Conservation (phyloP, 2,888 invertebrate genomes). For the Gasteruption jaculator region DNA sequence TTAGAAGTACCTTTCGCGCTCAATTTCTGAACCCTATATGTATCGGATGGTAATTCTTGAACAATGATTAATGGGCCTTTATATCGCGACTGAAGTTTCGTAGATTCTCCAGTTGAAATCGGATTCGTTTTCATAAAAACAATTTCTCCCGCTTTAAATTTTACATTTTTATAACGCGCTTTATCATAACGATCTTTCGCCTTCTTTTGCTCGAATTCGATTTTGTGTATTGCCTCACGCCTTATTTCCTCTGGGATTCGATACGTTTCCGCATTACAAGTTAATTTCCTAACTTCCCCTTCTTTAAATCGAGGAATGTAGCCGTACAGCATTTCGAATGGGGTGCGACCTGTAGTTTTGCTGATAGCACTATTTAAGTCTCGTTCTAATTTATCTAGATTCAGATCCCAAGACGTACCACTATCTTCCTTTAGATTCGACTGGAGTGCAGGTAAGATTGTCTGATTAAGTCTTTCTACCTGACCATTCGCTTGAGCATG, state of each 20-base stretch:
- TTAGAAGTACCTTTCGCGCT: too few species aligned
- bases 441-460: slow-evolving; percentile 7
- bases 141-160: slow-evolving; percentile 14
- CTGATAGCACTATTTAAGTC: slow-evolving; percentile 19
- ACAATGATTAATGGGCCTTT: slow-evolving; percentile 17
- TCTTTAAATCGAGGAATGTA: slow-evolving; percentile 15
- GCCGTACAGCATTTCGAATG: slow-evolving; percentile 21
- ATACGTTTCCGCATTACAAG: slow-evolving; percentile 11
- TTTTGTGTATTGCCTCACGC: slow-evolving; percentile 7
- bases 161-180: slow-evolving; percentile 11
- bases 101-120: slow-evolving; percentile 15
- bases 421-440: not conserved
- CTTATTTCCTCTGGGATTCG: slow-evolving; percentile 9
- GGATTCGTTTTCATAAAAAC: slow-evolving; percentile 11
- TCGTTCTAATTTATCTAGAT: slow-evolving; percentile 11
- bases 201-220: slow-evolving; percentile 13
- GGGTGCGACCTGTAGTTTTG: slow-evolving; percentile 19
- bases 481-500: slow-evolving; percentile 17
- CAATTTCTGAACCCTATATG: too few species aligned
- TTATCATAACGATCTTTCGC: slow-evolving; percentile 15
- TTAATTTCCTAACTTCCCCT: slow-evolving; percentile 4
- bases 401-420: not conserved
- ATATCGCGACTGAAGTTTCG: slow-evolving; percentile 8
- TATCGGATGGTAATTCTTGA: too few species aligned
- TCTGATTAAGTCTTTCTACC: slow-evolving; percentile 13